phyloP scores from a whole-genome alignment of 2,113 vertebrate genomes.

The Neodon shergylaensis region DNA sequence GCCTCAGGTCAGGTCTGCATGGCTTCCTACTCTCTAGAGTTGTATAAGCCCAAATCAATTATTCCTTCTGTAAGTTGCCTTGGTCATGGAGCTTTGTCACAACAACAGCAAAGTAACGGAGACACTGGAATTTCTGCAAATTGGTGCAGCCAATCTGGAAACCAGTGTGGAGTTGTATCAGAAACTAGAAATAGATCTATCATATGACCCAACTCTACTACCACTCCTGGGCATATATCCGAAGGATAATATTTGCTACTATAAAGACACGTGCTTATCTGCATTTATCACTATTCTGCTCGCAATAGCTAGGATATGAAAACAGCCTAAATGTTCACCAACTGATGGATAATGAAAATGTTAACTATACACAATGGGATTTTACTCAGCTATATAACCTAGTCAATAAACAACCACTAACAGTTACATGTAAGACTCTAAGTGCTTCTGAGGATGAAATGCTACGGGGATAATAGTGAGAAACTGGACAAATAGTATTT shows the following conservation, averaged over 20 bases:
- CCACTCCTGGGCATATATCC: background rate
- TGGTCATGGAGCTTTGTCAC: background rate
- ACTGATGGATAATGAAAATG: background rate
- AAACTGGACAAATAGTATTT: background rate
- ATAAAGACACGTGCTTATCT: background rate
- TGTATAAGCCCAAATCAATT: background rate
- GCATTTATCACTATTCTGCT: background rate
- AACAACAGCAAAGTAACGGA: background rate
- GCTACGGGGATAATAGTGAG: constrained; percentile 6
- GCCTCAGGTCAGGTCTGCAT: background rate
- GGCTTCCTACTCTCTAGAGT: too few species aligned
- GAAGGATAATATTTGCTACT: background rate
- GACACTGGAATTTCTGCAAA: background rate
- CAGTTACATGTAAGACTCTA: background rate
- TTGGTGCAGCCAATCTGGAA: background rate
- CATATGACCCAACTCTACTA: background rate
- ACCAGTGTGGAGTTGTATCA: background rate
- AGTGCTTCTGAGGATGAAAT: constrained; percentile 43
- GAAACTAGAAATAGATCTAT: background rate
- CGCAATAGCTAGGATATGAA: background rate
- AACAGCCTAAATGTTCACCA: background rate
- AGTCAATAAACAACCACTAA: constrained; percentile 34
- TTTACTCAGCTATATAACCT: background rate
- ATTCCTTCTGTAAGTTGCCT: background rate
- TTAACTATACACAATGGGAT: background rate